These are phyloP conservation scores for Eretmochelys imbricata DNA, from an alignment of 2,113 vertebrate genomes.

Conservation along the genomic window DNA sequence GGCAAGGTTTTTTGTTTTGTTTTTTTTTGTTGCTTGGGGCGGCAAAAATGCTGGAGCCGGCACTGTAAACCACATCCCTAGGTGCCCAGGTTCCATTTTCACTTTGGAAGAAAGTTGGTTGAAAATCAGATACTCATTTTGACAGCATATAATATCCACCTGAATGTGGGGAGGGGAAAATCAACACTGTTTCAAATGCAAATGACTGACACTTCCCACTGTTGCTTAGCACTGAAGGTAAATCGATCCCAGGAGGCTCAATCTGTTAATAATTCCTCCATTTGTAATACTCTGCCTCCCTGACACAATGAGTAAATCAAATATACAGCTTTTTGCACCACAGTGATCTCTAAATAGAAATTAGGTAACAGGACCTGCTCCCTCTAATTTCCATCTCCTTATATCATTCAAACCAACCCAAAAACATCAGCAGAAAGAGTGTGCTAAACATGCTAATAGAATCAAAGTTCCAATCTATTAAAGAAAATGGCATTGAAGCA, in stretches of 20 bases:
- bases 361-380: background rate
- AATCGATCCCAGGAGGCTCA: background rate
- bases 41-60: no score
- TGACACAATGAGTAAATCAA: background rate
- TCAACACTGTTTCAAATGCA: background rate
- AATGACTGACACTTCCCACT: background rate
- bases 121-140: background rate
- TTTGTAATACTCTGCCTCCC: background rate
- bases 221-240: background rate
- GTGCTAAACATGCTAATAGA: background rate
- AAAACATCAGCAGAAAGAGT: background rate
- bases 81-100: background rate
- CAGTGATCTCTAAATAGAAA: background rate
- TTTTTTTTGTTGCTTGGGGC: no score
- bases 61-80: background rate
- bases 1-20: no score
- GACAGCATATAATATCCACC: background rate
- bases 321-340: background rate
- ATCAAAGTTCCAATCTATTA: conserved; percentile 9
- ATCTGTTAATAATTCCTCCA: background rate
- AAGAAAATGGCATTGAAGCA: background rate
- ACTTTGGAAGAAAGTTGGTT: background rate
- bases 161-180: background rate
- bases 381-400: conserved; percentile 16
- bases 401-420: background rate